These are phyloP conservation scores for Papilio protenor DNA, from an alignment of 2,888 invertebrate genomes.

Conservation along the genomic window DNA sequence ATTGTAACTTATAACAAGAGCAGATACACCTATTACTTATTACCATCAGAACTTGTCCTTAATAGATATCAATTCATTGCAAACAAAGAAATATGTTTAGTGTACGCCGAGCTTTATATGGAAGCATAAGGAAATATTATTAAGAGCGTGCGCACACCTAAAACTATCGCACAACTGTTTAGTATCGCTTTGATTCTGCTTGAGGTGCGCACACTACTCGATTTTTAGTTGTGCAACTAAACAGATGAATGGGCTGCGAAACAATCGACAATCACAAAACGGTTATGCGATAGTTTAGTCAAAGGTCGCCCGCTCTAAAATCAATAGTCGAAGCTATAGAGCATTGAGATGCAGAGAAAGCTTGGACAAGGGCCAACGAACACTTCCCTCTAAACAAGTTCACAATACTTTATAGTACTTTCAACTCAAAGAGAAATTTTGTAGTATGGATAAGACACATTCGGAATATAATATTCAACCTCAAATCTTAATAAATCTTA, in stretches of 20 bases:
- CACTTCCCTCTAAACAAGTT: background rate
- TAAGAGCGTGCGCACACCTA: background rate
- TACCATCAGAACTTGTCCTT: background rate
- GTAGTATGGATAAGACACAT: background rate
- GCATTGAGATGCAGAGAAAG: constrained; percentile 20
- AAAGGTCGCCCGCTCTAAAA: no score
- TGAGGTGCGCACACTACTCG: no score
- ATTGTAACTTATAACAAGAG: background rate
- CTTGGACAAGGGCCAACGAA: constrained; percentile 27
- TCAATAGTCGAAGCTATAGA: no score
- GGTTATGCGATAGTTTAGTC: no score
- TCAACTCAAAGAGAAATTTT: constrained; percentile 10
- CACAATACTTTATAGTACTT: constrained; percentile 34
- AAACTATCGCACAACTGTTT: no score
- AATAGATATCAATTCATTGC: background rate
- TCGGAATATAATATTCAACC: no score
- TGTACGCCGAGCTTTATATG: constrained; percentile 14
- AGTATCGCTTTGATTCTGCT: no score
- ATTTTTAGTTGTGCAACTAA: no score
- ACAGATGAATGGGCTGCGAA: no score
- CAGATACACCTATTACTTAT: background rate
- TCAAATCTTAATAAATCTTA: no score
- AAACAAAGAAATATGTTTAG: constrained; percentile 28
- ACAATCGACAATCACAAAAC: no score
- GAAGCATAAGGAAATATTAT: background rate